These are phyloP conservation scores for Drosophila obscura DNA, from an alignment of 1,140 invertebrate species.

Conservation along the genomic window DNA sequence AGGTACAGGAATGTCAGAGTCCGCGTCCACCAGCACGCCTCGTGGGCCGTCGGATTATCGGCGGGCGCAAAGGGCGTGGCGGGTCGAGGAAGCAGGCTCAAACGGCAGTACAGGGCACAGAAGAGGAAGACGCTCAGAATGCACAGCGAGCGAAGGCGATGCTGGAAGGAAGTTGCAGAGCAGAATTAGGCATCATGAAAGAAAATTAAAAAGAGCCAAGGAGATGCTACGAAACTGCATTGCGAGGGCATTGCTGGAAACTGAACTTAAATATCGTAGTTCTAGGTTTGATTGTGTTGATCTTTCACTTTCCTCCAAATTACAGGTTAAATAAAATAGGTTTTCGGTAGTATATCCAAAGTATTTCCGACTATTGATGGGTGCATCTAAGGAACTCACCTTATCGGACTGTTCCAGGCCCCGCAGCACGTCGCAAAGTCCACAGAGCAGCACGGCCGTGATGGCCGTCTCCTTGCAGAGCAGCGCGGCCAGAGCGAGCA, in stretches of 20 bases:
- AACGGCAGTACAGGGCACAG: slow-evolving; percentile 86
- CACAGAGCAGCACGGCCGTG: slow-evolving; percentile 93
- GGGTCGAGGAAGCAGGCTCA: slow-evolving; percentile 87
- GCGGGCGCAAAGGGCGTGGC: slow-evolving; percentile 92
- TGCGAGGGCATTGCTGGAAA: too few relatives aligned
- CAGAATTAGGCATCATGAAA: too few relatives aligned
- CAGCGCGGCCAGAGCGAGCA: slow-evolving; percentile 88
- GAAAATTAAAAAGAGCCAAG: too few relatives aligned
- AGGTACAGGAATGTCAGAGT: slow-evolving; percentile 94
- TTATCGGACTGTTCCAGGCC: slow-evolving; percentile 62
- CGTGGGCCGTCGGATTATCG: slow-evolving; percentile 94
- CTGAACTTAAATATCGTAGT: too few relatives aligned
- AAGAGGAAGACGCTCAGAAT: slow-evolving; percentile 86
- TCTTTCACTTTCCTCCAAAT: too few relatives aligned
- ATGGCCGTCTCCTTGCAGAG: slow-evolving; percentile 96
- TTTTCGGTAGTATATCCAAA: too few relatives aligned
- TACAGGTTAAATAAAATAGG: too few relatives aligned
- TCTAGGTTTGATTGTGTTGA: too few relatives aligned
- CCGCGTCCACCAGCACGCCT: slow-evolving; percentile 88
- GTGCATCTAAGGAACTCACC: slow-evolving; percentile 33
- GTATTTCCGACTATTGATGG: background rate
- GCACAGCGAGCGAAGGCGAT: slow-evolving; percentile 87
- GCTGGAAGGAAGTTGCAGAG: slow-evolving; percentile 84
- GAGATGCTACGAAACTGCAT: background rate
- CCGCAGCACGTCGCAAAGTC: slow-evolving; percentile 88